A percentile compares a stretch with the other conserved stretches of the same genome.
These are phyloP conservation scores for Drosophila ananassae DNA, from an alignment of 1,140 invertebrate genomes.

Conservation along the genomic window DNA sequence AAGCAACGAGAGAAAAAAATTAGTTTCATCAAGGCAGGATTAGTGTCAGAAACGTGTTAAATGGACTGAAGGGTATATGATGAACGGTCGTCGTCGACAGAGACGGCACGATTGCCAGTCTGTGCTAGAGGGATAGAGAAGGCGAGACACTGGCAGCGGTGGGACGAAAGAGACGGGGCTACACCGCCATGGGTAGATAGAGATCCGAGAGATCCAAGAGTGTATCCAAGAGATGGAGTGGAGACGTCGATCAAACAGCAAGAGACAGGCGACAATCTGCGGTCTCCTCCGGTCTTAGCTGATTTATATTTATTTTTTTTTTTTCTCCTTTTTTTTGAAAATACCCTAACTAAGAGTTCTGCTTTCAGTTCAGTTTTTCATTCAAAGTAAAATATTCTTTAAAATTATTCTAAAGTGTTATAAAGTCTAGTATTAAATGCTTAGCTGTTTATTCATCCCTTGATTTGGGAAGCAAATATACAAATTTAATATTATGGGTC, in stretches of 20 bases:
- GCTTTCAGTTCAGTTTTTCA: no score
- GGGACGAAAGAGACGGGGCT: conserved; percentile 1
- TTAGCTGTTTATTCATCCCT: no score
- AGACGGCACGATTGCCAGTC: conserved; percentile 6
- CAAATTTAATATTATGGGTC: no score
- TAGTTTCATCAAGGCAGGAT: conserved; percentile 84
- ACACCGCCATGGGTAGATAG: background rate
- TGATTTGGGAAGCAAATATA: no score
- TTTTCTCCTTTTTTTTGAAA: background rate
- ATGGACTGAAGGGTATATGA: conserved; percentile 84
- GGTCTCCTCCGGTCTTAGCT: conserved; percentile 23
- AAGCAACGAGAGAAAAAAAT: conserved; percentile 71
- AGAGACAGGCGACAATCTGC: conserved; percentile 47
- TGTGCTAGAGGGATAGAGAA: background rate
- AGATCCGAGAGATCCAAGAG: conserved; percentile 4
- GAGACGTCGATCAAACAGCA: conserved; percentile 58
- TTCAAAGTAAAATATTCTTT: no score
- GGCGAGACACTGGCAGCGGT: background rate
- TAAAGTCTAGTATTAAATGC: no score
- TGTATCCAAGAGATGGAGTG: conserved; percentile 40
- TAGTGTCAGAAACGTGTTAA: conserved; percentile 84
- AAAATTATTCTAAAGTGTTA: no score
- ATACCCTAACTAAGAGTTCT: background rate
- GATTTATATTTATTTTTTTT: conserved; percentile 26
- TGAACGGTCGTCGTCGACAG: conserved; percentile 70